Conservation (phyloP, 2,888 invertebrate genomes). For the Thereva nobilitata region DNA sequence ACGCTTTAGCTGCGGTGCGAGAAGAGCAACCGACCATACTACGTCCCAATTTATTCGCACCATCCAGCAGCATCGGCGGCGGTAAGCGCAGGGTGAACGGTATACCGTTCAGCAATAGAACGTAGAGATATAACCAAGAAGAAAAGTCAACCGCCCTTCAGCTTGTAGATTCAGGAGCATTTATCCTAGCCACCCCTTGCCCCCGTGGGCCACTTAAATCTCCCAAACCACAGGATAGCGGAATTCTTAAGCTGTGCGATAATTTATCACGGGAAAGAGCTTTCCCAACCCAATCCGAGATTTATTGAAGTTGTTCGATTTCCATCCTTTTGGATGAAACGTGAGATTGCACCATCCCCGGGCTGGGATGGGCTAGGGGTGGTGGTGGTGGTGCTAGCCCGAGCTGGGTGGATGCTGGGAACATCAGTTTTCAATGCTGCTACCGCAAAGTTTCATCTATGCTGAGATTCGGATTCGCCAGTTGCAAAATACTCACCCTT, state of each 20-base stretch:
- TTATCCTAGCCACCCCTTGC: background rate
- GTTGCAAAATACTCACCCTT: background rate
- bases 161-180: no score
- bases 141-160: background rate
- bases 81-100: background rate
- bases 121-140: background rate
- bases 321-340: constrained; percentile 26
- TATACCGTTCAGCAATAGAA: background rate
- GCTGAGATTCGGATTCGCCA: background rate
- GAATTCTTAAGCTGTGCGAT: constrained; percentile 30
- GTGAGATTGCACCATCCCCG: constrained; percentile 26
- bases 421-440: background rate
- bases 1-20: constrained; percentile 4
- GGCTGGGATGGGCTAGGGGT: constrained; percentile 17
- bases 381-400: constrained; percentile 12
- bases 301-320: constrained; percentile 35
- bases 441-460: background rate
- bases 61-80: no score
- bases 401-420: constrained; percentile 4
- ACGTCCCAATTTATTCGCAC: no score
- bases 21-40: constrained; percentile 6
- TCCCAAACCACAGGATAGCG: constrained; percentile 14
- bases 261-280: constrained; percentile 34
- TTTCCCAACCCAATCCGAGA: constrained; percentile 29
- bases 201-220: constrained; percentile 24